A percentile compares a stretch with the other conserved stretches of the same genome.
phyloP scores from a whole-genome alignment of 2,888 invertebrate genomes.

The Cyrtodaria siliqua region DNA sequence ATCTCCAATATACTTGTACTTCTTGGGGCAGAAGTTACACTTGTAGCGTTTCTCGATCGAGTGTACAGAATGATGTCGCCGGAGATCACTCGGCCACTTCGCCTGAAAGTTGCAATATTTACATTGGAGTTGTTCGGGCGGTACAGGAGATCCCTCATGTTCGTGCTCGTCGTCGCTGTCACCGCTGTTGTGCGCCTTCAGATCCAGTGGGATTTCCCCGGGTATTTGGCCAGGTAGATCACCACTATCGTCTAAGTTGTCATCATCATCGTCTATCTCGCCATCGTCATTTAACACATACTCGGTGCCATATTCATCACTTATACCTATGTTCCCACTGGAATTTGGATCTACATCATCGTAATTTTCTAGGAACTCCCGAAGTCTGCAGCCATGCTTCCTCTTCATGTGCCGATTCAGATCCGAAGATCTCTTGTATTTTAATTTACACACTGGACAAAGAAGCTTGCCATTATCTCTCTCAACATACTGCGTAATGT shows the following conservation, averaged over 20 bases:
- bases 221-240: background rate
- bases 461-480: conserved; percentile 61
- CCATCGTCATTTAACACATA: conserved; percentile 19
- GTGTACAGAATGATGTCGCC: conserved; percentile 85
- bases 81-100: conserved; percentile 85
- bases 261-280: conserved; percentile 33
- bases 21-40: conserved; percentile 89
- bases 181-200: conserved; percentile 14
- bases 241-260: conserved; percentile 23
- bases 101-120: conserved; percentile 85
- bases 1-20: conserved; percentile 91
- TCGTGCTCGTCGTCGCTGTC: conserved; percentile 34
- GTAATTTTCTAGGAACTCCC: conserved; percentile 67
- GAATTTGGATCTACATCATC: background rate
- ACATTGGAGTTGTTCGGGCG: conserved; percentile 75
- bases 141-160: conserved; percentile 30
- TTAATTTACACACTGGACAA: conserved; percentile 72
- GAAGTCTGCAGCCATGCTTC: conserved; percentile 79
- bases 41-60: conserved; percentile 82
- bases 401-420: conserved; percentile 83
- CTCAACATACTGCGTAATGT: conserved; percentile 57
- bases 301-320: conserved; percentile 3
- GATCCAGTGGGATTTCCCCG: background rate
- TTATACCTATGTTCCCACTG: background rate
- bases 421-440: conserved; percentile 82